Evolutionary conservation across 2,888 invertebrate genomes (phyloP).

Genomic region (Acrobasis suavella): DNA sequence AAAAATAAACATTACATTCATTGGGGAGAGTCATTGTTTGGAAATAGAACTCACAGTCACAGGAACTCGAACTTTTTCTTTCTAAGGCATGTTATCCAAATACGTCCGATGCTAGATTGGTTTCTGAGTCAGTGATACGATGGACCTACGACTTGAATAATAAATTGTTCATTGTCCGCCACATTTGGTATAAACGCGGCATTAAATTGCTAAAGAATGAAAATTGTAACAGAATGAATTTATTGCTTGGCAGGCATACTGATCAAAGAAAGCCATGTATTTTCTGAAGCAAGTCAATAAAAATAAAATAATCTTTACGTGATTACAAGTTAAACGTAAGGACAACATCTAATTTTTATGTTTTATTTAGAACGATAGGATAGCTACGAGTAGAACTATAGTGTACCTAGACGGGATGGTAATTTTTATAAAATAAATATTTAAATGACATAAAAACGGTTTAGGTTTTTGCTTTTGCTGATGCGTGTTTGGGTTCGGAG

Average conservation of each 20-base stretch:
- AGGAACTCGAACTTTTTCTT: constrained; percentile 9
- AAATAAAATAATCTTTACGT: no score
- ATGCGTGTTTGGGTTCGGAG: no score
- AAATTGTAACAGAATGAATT: constrained; percentile 11
- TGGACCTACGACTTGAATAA: constrained; percentile 2
- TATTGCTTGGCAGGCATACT: neutral
- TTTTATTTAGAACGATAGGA: no score
- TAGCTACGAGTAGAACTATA: no score
- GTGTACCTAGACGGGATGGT: no score
- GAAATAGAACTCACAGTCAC: constrained; percentile 1
- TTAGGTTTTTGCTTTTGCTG: no score
- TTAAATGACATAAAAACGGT: no score
- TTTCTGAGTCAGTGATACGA: constrained; percentile 1
- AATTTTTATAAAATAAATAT: no score
- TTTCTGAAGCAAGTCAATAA: neutral
- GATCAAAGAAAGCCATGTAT: neutral
- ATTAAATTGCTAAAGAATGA: constrained; percentile 20
- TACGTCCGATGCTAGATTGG: neutral
- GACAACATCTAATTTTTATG: no score
- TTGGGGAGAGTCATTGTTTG: neutral
- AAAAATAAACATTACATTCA: neutral
- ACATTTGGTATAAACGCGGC: constrained; percentile 5
- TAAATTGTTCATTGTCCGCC: constrained; percentile 1
- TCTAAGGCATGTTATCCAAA: neutral
- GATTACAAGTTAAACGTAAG: no score